These are phyloP conservation scores for Arge pagana DNA, from an alignment of 2,888 invertebrate genomes.

Conservation along the genomic window DNA sequence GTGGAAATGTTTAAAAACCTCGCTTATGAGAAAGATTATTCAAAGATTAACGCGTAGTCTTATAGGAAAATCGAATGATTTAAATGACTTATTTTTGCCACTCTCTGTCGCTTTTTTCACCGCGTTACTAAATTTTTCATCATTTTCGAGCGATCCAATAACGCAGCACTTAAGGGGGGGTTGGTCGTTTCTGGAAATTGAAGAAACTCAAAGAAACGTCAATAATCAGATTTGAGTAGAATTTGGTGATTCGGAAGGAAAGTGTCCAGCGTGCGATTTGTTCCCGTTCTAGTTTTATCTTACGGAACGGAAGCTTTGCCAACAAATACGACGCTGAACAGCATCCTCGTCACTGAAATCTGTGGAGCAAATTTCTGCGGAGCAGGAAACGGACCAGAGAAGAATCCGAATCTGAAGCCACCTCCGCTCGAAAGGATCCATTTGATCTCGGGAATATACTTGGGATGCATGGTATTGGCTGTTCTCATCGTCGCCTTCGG, in stretches of 20 bases:
- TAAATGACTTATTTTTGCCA: too few relatives aligned
- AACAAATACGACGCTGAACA: slow-evolving; percentile 52
- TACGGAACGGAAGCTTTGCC: slow-evolving; percentile 43
- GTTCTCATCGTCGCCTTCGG: slow-evolving; percentile 75
- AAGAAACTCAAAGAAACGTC: too few relatives aligned
- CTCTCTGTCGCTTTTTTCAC: too few relatives aligned
- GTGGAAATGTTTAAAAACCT: too few relatives aligned
- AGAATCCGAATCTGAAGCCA: slow-evolving; percentile 71
- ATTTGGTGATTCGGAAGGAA: slow-evolving; percentile 2
- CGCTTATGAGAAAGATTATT: too few relatives aligned
- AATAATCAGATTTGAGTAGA: background rate
- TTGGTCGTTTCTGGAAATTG: too few relatives aligned
- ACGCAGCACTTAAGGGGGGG: too few relatives aligned
- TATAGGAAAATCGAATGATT: too few relatives aligned
- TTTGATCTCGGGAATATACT: slow-evolving; percentile 78
- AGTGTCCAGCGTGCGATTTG: slow-evolving; percentile 26
- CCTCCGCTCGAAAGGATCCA: slow-evolving; percentile 77
- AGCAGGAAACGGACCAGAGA: slow-evolving; percentile 60
- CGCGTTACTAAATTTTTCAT: too few relatives aligned
- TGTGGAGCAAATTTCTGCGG: slow-evolving; percentile 81
- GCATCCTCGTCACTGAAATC: slow-evolving; percentile 60
- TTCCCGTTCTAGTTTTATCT: slow-evolving; percentile 48
- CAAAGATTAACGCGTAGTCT: too few relatives aligned
- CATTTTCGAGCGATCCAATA: too few relatives aligned
- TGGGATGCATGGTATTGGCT: slow-evolving; percentile 78